phyloP scores from a whole-genome alignment of 2,888 invertebrate genomes.

The Papilio protenor region DNA sequence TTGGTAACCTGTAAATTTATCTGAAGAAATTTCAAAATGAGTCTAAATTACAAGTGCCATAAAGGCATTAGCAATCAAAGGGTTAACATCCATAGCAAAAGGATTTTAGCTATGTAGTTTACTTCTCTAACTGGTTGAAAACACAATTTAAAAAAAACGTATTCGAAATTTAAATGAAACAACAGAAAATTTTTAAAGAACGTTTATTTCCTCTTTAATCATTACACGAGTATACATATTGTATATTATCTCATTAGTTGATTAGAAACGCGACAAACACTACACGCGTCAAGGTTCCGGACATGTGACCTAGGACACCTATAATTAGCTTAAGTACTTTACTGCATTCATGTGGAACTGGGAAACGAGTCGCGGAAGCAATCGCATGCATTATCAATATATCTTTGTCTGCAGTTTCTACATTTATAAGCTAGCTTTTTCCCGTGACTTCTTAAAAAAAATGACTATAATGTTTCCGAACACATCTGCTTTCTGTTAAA shows the following conservation, averaged over 20 bases:
- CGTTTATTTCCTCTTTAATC: neutral
- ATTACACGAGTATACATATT: neutral
- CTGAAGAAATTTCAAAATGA: too few species aligned
- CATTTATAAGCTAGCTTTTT: neutral
- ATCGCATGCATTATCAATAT: neutral
- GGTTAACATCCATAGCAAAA: too few species aligned
- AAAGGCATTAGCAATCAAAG: too few species aligned
- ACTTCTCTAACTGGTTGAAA: too few species aligned
- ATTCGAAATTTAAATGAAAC: neutral
- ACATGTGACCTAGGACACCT: slow-evolving; percentile 56
- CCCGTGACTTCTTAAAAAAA: neutral
- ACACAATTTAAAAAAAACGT: neutral
- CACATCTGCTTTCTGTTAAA: too few species aligned
- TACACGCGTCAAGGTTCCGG: slow-evolving; percentile 47
- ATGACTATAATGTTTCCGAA: too few species aligned
- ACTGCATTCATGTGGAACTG: slow-evolving; percentile 42
- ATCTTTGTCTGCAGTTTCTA: slow-evolving; percentile 7
- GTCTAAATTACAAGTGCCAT: too few species aligned
- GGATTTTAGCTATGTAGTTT: too few species aligned
- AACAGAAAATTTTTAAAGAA: neutral
- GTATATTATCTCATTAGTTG: neutral
- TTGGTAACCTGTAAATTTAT: too few species aligned
- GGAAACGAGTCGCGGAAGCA: slow-evolving; percentile 9
- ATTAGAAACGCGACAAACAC: slow-evolving; percentile 27
- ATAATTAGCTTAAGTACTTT: slow-evolving; percentile 55